Evolutionary conservation across 2,888 invertebrate genomes (phyloP), one percentile per base, ranked within the genome.

Genomic region (Nymphalis urticae): DNA sequence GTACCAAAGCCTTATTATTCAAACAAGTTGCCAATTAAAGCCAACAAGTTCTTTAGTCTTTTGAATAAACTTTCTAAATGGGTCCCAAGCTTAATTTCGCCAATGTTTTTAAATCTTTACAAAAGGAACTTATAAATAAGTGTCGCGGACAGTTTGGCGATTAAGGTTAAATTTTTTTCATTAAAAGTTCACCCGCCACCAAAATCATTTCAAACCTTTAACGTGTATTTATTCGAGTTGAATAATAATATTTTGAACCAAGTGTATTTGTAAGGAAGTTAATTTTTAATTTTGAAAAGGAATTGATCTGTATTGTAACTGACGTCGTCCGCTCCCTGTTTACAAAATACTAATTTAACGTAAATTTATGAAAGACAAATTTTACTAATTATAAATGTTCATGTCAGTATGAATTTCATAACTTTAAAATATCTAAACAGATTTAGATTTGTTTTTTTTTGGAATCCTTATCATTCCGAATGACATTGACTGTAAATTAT

Each of bases 161-260:
- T 83, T 77, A 80, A 76, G 77, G 76, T 80, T 74, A 32, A 50
- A 68, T 70, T 75, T 79, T 80, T 82, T 81, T 80, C 79, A 83
- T 85, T 84, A 82, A 81, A 85, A 84, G 76, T 85, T 84, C 70
- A 78, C 77, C 77, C 72, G 69, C 59, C 42, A 61, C 19, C 36
- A 48, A 69, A 16, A 54, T 56, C 36, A n/a, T 56, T 42, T 65
- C n/a, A 17, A 48, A n/a, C 16, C 54, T 56, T 56, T 56, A 56
- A 17, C 2, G n/a, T 56, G 54, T 56, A 56, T 56, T 56, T 32
- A 8, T 56, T 27, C 54, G 24, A 56, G 54, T 7, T 32, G 54
- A 56, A 56, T 16, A 27, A 56, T 17, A 56, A 32, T 32, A 7
- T 32, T 27, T 56, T 32, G 17, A 56, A 9, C 27, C 42, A 13